Base-by-base conservation (phyloP, 2,888 invertebrate genomes). In the Drosophila pseudotalamancana region DNA sequence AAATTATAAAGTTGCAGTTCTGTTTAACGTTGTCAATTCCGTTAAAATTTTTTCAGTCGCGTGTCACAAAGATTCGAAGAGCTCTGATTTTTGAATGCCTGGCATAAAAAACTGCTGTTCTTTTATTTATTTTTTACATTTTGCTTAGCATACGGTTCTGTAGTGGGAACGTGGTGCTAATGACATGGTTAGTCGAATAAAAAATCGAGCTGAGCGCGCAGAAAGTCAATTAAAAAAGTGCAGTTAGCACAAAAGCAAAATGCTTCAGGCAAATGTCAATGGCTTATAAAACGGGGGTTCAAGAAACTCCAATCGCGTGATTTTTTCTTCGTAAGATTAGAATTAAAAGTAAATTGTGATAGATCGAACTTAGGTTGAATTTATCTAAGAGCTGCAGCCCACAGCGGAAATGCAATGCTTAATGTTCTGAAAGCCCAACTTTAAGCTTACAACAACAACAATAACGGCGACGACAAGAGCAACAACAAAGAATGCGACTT, bases 291-390 rank as follows among this genome's bases (percentile, higher is more conserved):
- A 48, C 14, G 14, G 46, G 65, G 55, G 84, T 79, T 82, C 72
- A 68, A 59, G 27, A 55, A 59, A 51, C 70, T 42, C 55, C 2
- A 42, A 82, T 80, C 83, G 77, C 73, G 68, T 76, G 86, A 82
- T 79, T 42, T 56, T 65, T 54, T 8, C 50, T 31, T 6, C 48
- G 56, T 32, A 62, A 70, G n/a, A 39, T 49, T 32, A 50, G 23
- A 27, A 29, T 12, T 21, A 45, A 65, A 45, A 43, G n/a, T 40
- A 46, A 61, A 35, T 31, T 3, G 1, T 71, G 54, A 64, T 55
- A 31, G 63, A 70, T 70, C 63, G 27, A 45, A 46, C 35, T 75
- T 37, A 51, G 42, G 39, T 45, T 42, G 60, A 85, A 59, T 72
- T 60, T 57, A 53, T 46, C 35, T 57, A 62, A 31, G 6, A 25